Base-by-base conservation (phyloP, 2,113 vertebrate genomes). In the Nothocercus julius region DNA sequence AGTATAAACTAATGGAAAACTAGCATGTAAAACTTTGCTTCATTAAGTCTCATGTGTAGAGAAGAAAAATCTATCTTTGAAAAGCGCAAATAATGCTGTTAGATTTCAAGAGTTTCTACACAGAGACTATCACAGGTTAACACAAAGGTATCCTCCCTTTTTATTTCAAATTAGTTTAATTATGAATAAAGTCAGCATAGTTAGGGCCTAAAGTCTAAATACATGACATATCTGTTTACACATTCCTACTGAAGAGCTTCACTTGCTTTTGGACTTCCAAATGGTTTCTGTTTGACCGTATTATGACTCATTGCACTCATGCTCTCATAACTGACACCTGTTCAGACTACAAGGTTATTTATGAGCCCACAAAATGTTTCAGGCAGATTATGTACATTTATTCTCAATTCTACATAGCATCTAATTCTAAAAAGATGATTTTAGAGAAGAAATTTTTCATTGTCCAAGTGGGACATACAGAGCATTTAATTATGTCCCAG, bases 401-500 rank as follows among this genome's bases (percentile, higher is more conserved):
- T 87, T 74, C 36, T 73, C 73, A 76, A 32, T 85, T 70, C 11
- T 63, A 49, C 5, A 15, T 20, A 67, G 73, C 89, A 58, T 4
- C 8, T 91, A 67, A 80, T 82, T 82, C 19, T 74, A 28, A 56
- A 49, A 74, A 64, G 9, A 68, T 59, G 18, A 13, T 20, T 63
- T 81, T 32, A 54, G 28, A 82, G 66, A 87, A 67, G 0, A 87
- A 42, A 25, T 66, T 64, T 75, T 82, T 85, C 70, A 69, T n/a
- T 89, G 20, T 89, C 24, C 49, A 80, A 34, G 19, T 56, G 64
- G 56, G 49, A 81, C 3, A 30, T 42, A n/a, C 11, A 42, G 15
- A 68, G 56, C 79, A 77, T 80, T 95, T 88, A 90, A 77, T 92
- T 91, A 51, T 67, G 11, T 92, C 64, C 49, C 63, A 70, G 24